A percentile compares a stretch with the other conserved stretches of the same genome.
These are phyloP conservation scores for Drosophila borborema DNA, from an alignment of 2,888 invertebrate species.

Conservation along the genomic window DNA sequence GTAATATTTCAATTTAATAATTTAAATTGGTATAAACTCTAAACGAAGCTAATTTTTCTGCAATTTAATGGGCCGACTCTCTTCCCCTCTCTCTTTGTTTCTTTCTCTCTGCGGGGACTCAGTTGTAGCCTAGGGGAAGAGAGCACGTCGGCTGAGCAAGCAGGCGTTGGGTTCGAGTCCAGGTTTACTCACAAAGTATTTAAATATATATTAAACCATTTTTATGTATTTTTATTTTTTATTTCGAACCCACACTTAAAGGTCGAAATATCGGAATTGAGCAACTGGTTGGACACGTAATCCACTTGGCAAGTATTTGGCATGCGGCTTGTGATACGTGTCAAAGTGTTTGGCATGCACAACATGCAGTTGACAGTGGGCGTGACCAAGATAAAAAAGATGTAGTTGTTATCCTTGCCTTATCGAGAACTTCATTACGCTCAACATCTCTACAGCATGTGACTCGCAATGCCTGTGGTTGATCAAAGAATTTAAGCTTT, in stretches of 20 bases:
- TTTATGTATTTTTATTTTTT: neutral
- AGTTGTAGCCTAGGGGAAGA: neutral
- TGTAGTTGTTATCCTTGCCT: neutral
- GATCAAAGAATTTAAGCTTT: conserved; percentile 68
- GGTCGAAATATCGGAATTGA: conserved; percentile 26
- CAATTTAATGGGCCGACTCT: neutral
- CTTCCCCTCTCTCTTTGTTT: neutral
- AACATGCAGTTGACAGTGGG: conserved; percentile 45
- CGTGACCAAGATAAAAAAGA: conserved; percentile 15
- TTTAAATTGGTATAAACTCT: neutral
- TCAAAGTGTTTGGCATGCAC: conserved; percentile 50
- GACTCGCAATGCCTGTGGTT: conserved; percentile 33
- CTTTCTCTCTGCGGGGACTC: neutral
- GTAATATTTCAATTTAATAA: neutral
- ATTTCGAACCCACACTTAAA: neutral
- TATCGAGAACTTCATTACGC: conserved; percentile 1
- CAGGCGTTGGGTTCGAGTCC: neutral
- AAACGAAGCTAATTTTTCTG: neutral
- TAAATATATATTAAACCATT: neutral
- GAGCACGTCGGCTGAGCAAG: no score
- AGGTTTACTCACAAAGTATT: neutral
- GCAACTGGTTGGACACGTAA: conserved; percentile 41
- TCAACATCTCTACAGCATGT: conserved; percentile 8
- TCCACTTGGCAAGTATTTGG: conserved; percentile 17
- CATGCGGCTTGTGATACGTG: conserved; percentile 9